These are phyloP conservation scores for Hartigia nigra DNA, from an alignment of 2,888 invertebrate species.

Conservation along the genomic window DNA sequence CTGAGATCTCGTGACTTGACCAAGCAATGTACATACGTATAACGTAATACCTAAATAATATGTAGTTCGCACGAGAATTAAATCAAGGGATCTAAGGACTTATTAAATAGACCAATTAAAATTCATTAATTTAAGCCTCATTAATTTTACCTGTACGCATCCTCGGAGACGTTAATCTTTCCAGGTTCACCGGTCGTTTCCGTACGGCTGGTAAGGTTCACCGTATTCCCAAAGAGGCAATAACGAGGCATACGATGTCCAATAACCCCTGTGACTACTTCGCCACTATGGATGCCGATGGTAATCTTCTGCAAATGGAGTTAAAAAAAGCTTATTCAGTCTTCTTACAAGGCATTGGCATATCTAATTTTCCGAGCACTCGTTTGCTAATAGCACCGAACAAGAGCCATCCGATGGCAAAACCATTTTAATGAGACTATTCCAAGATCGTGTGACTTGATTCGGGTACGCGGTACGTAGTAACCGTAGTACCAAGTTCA, in stretches of 20 bases:
- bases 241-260: conserved; percentile 95
- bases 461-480: background rate
- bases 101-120: background rate
- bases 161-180: conserved; percentile 91
- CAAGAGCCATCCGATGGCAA: background rate
- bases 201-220: conserved; percentile 91
- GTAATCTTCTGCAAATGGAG: conserved; percentile 80
- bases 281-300: conserved; percentile 93
- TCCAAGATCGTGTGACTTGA: background rate
- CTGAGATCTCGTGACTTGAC: background rate
- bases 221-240: conserved; percentile 91
- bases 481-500: background rate
- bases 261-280: conserved; percentile 94
- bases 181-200: conserved; percentile 93
- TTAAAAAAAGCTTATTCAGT: background rate
- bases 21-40: background rate
- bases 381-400: background rate
- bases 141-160: conserved; percentile 82
- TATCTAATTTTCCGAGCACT: no score
- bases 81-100: background rate
- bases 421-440: background rate
- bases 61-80: background rate
- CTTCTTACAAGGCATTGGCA: background rate
- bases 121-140: background rate
- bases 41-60: background rate